Evolutionary conservation across 2,888 invertebrate species (phyloP).

Genomic region (Ornithoptera priamus): DNA sequence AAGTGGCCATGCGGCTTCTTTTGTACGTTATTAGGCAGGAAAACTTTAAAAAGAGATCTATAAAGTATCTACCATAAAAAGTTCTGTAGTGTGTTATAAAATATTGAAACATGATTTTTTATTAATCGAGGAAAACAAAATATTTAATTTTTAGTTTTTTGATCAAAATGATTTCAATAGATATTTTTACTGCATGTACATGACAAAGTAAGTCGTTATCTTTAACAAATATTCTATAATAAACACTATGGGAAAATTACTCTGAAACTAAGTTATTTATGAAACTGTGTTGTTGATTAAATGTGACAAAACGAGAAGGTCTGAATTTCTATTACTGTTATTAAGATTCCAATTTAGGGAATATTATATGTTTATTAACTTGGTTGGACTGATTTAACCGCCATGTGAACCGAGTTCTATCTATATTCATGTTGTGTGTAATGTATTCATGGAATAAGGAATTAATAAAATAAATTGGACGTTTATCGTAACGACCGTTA

Average conservation of each 20-base stretch:
- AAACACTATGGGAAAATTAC: neutral
- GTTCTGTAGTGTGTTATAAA: no score
- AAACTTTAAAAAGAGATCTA: neutral
- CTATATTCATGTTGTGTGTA: conserved; percentile 11
- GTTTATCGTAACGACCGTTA: conserved; percentile 32
- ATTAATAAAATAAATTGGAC: conserved; percentile 31
- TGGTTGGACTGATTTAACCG: conserved; percentile 6
- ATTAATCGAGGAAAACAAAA: no score
- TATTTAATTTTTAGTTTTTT: no score
- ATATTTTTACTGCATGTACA: neutral
- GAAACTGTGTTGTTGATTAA: neutral
- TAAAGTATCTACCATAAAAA: no score
- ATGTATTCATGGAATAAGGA: conserved; percentile 27
- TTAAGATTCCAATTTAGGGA: conserved; percentile 1
- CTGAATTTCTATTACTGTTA: conserved; percentile 1
- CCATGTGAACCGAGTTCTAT: conserved; percentile 15
- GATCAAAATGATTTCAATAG: no score
- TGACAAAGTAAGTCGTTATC: neutral
- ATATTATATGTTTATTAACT: conserved; percentile 15
- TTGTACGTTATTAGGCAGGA: conserved; percentile 1
- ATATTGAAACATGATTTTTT: no score
- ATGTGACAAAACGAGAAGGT: neutral
- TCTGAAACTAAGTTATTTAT: neutral
- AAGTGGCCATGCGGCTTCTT: conserved; percentile 17
- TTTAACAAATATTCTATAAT: neutral